Percentiles rank a stretch among this genome's conserved stretches.
These are phyloP conservation scores for Platycheirus rosarum DNA, from an alignment of 2,888 invertebrate species.

Conservation along the genomic window DNA sequence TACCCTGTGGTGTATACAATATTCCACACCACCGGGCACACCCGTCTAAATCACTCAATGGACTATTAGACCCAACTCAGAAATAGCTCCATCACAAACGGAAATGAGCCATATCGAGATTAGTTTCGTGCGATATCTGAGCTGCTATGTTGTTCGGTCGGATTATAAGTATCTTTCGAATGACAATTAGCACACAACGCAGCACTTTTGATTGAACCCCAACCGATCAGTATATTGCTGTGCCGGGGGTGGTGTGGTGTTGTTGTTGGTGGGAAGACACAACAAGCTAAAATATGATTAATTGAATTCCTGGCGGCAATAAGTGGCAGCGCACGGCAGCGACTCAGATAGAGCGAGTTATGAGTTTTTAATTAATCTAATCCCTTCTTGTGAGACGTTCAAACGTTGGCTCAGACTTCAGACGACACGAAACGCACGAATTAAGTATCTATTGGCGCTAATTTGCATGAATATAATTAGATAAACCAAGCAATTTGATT, in stretches of 20 bases:
- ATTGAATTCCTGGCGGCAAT: slow-evolving; percentile 40
- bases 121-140: slow-evolving; percentile 68
- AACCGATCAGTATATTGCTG: slow-evolving; percentile 2
- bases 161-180: slow-evolving; percentile 63
- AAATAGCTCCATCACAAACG: slow-evolving; percentile 55
- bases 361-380: slow-evolving; percentile 64
- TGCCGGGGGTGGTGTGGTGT: background rate
- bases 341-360: slow-evolving; percentile 39
- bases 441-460: slow-evolving; percentile 58
- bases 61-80: slow-evolving; percentile 24
- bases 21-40: slow-evolving; percentile 18
- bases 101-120: slow-evolving; percentile 70
- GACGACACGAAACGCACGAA: slow-evolving; percentile 52
- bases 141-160: slow-evolving; percentile 49
- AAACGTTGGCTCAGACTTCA: slow-evolving; percentile 17
- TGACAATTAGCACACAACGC: slow-evolving; percentile 68
- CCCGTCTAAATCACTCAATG: slow-evolving; percentile 62
- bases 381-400: slow-evolving; percentile 34
- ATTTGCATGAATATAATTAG: slow-evolving; percentile 61
- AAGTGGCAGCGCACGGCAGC: background rate
- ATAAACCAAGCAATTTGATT: background rate
- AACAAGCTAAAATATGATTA: slow-evolving; percentile 56
- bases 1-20: slow-evolving; percentile 26
- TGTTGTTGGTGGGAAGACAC: slow-evolving; percentile 20
- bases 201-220: slow-evolving; percentile 43